These are phyloP conservation scores for Apostichopus parvimensis DNA, from an alignment of 35 echinoderm and acorn worm species.

Conservation along the genomic window DNA sequence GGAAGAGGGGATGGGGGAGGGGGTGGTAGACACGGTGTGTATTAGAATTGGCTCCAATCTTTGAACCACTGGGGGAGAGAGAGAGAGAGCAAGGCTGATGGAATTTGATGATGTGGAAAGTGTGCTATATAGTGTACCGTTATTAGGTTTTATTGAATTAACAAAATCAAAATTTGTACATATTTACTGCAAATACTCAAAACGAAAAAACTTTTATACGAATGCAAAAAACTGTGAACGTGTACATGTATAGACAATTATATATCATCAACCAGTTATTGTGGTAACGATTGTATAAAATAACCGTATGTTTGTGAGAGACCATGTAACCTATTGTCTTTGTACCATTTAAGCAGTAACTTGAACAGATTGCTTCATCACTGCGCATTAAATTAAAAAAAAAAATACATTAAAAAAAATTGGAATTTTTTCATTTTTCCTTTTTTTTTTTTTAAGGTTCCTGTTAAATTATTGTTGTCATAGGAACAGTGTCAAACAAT, in stretches of 20 bases:
- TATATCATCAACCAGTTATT: slow-evolving; percentile 26
- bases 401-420: not conserved
- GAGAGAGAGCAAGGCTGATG: not conserved
- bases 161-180: slow-evolving; percentile 35
- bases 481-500: not conserved
- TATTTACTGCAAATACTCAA: slow-evolving; percentile 44
- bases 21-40: too few relatives aligned
- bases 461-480: not conserved
- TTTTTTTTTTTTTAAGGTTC: not conserved
- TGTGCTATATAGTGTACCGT: slow-evolving; percentile 43
- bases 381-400: slow-evolving; percentile 8
- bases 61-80: not conserved
- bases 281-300: slow-evolving; percentile 33
- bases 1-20: too few relatives aligned
- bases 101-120: not conserved
- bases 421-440: not conserved
- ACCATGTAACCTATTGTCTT: slow-evolving; percentile 32
- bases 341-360: slow-evolving; percentile 10
- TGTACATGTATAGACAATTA: slow-evolving; percentile 36
- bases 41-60: too few relatives aligned
- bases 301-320: slow-evolving; percentile 43
- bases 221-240: slow-evolving; percentile 34
- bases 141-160: slow-evolving; percentile 35
- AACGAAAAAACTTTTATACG: slow-evolving; percentile 25
- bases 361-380: slow-evolving; percentile 7